Evolutionary conservation across 2,888 invertebrate genomes (phyloP).

Genomic region (Nasonia oneida): DNA sequence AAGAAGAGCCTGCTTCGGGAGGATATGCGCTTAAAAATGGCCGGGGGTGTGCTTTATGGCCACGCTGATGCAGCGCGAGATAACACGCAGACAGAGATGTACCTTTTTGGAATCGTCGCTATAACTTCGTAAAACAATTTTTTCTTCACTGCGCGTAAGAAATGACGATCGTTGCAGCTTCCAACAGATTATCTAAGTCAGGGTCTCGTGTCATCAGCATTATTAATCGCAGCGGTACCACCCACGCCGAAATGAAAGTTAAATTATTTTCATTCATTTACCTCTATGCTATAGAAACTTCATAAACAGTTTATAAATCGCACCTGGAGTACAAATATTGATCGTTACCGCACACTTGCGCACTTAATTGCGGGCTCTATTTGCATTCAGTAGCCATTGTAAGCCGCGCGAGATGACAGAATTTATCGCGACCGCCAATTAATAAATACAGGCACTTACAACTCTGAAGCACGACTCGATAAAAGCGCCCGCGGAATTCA

Average conservation of each 20-base stretch:
- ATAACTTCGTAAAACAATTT: too few species aligned
- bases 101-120: too few species aligned
- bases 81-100: too few species aligned
- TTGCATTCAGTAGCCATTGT: not conserved
- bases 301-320: not conserved
- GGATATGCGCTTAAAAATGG: conserved; percentile 15
- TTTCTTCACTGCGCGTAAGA: too few species aligned
- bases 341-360: not conserved
- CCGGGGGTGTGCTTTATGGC: too few species aligned
- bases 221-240: too few species aligned
- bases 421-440: conserved; percentile 30
- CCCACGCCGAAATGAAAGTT: too few species aligned
- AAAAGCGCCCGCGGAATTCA: conserved; percentile 21
- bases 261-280: too few species aligned
- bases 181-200: too few species aligned
- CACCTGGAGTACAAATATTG: not conserved
- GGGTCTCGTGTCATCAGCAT: too few species aligned
- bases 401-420: not conserved
- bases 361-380: not conserved
- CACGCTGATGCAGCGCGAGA: too few species aligned
- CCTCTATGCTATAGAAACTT: not conserved
- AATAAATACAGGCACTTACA: conserved; percentile 25
- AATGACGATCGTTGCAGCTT: too few species aligned
- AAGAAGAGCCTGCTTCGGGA: not conserved
- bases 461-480: conserved; percentile 7